phyloP scores from a whole-genome alignment of 2,797 vertebrate genomes.

The Momotus momota region DNA sequence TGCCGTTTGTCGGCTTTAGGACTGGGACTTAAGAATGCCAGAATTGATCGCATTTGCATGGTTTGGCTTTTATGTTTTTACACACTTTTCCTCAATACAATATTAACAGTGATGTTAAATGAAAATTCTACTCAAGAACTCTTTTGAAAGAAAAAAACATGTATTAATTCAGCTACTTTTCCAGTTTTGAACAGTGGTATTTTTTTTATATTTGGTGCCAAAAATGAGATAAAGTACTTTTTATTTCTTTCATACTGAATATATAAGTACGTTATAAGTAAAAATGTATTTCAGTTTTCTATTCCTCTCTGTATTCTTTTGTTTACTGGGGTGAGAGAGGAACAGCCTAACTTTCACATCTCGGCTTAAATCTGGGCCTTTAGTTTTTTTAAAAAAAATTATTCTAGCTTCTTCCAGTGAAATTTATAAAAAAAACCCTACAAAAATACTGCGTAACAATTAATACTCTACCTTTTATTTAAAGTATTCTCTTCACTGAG shows the following conservation, averaged over 20 bases:
- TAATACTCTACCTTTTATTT: background rate
- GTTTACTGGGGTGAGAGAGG: background rate
- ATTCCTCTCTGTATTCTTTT: background rate
- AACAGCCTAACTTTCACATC: background rate
- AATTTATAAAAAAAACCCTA: background rate
- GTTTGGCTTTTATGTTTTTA: background rate
- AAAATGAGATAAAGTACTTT: background rate
- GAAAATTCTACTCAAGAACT: background rate
- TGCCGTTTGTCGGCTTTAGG: background rate
- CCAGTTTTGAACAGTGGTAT: background rate
- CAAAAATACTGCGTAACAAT: background rate
- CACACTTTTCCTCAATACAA: background rate
- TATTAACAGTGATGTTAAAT: background rate
- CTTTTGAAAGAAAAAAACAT: background rate
- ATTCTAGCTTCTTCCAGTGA: background rate
- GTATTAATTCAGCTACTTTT: background rate
- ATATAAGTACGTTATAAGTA: background rate
- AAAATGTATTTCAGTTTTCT: background rate
- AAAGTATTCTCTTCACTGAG: background rate
- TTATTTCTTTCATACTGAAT: background rate
- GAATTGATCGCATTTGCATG: background rate
- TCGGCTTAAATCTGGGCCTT: background rate
- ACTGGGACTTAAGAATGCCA: background rate
- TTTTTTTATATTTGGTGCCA: background rate
- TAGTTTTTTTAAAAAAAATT: background rate